A percentile compares a stretch with the other conserved stretches of the same genome.
Evolutionary conservation across 1,140 invertebrate species (phyloP).

Genomic region (Halesus radiatus): DNA sequence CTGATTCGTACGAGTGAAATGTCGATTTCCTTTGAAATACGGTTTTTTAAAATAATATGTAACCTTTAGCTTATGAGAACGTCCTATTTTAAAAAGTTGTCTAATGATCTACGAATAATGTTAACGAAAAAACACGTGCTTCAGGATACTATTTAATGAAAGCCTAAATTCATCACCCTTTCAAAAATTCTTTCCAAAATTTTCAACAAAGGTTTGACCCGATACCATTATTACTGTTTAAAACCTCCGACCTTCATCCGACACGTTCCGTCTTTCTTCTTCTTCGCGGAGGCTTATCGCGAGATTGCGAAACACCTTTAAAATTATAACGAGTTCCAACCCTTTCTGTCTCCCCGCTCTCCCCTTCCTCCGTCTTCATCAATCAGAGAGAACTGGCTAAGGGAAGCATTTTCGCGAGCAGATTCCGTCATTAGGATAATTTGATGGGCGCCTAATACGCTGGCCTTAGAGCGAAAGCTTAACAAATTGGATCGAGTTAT

Average conservation of each 20-base stretch:
- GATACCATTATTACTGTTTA: no score
- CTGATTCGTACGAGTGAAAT: no score
- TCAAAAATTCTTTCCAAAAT: no score
- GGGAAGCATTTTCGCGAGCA: conserved; percentile 43
- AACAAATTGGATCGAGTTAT: conserved; percentile 56
- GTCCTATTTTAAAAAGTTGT: no score
- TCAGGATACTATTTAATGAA: no score
- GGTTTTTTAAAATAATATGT: no score
- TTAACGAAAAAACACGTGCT: no score
- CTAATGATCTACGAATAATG: no score
- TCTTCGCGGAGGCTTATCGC: neutral
- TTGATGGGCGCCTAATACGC: conserved; percentile 53
- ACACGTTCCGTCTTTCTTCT: neutral
- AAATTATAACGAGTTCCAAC: conserved; percentile 19
- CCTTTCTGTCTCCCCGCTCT: neutral
- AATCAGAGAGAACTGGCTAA: neutral
- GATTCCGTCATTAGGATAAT: conserved; percentile 54
- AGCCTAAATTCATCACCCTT: no score
- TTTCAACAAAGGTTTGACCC: no score
- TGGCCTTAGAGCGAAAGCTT: conserved; percentile 43
- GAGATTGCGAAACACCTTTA: conserved; percentile 27
- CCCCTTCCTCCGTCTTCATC: neutral
- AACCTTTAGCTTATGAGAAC: no score
- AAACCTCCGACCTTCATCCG: neutral
- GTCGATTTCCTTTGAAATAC: no score